Percentiles rank a stretch among this genome's conserved stretches.
phyloP scores from a whole-genome alignment of 2,113 vertebrate species.

The Talpa occidentalis region DNA sequence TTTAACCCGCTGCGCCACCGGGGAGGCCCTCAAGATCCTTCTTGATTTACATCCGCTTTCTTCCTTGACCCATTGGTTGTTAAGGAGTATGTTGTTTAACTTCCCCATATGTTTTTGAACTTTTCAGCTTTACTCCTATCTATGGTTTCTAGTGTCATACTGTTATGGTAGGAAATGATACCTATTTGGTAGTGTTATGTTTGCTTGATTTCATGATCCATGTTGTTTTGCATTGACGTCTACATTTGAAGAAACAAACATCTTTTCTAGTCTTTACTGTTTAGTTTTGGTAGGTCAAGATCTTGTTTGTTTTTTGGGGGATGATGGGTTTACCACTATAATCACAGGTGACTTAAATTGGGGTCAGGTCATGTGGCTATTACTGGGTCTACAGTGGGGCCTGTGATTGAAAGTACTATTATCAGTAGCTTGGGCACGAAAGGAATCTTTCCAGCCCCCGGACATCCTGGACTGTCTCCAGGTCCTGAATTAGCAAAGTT shows the following conservation, averaged over 20 bases:
- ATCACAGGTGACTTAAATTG: background rate
- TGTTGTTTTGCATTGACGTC: background rate
- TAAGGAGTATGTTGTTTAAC: background rate
- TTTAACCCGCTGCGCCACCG: no score
- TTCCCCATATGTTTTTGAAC: background rate
- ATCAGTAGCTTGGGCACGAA: no score
- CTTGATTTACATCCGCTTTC: background rate
- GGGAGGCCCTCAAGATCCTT: background rate
- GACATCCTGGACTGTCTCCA: background rate
- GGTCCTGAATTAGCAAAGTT: background rate
- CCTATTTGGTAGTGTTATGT: background rate
- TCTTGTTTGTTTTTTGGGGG: background rate
- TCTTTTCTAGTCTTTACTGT: background rate
- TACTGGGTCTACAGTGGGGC: background rate
- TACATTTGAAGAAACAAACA: background rate
- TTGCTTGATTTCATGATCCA: background rate
- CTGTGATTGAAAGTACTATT: background rate
- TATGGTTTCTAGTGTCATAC: background rate
- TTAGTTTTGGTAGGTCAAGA: background rate
- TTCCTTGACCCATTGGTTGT: background rate
- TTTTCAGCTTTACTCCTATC: background rate
- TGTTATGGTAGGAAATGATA: background rate
- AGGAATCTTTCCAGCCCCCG: background rate
- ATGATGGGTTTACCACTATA: background rate
- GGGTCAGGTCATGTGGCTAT: background rate